These are phyloP conservation scores for Ibycter americanus DNA, from an alignment of 2,797 vertebrate species.

Conservation along the genomic window DNA sequence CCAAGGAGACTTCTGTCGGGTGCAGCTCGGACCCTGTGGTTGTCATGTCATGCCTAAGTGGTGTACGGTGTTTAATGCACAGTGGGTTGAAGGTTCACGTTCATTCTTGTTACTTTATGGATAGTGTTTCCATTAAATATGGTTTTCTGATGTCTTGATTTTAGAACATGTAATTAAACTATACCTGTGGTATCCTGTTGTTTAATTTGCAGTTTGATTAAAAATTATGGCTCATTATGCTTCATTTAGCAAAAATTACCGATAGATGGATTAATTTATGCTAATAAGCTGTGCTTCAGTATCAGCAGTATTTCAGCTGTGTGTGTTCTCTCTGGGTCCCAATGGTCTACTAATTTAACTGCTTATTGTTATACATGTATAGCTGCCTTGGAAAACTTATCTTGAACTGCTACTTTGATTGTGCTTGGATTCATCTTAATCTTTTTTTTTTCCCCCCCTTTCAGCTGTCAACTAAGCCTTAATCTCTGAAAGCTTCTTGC, in stretches of 20 bases:
- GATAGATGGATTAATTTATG: slow-evolving; percentile 45
- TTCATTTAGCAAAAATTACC: slow-evolving; percentile 37
- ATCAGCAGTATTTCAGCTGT: slow-evolving; percentile 17
- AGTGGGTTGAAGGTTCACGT: not conserved
- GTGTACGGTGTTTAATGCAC: not conserved
- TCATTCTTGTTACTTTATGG: not conserved
- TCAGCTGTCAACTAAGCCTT: slow-evolving; percentile 53
- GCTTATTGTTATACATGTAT: slow-evolving; percentile 12
- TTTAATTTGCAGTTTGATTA: slow-evolving; percentile 17
- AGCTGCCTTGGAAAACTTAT: slow-evolving; percentile 37
- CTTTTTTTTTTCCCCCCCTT: not conserved
- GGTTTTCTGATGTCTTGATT: not conserved
- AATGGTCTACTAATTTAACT: slow-evolving; percentile 31
- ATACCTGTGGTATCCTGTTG: not conserved
- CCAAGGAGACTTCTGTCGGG: not conserved
- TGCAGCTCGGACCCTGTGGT: not conserved
- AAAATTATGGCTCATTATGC: not conserved
- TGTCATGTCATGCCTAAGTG: not conserved
- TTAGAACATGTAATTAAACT: not conserved
- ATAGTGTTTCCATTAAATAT: not conserved
- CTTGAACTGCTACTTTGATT: slow-evolving; percentile 25
- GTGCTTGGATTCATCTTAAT: slow-evolving; percentile 36
- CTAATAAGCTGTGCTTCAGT: slow-evolving; percentile 7
- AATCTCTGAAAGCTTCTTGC: slow-evolving; percentile 46
- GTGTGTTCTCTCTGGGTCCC: slow-evolving; percentile 10